Conservation (phyloP, 2,113 vertebrate species). For the Aptenodytes forsteri region DNA sequence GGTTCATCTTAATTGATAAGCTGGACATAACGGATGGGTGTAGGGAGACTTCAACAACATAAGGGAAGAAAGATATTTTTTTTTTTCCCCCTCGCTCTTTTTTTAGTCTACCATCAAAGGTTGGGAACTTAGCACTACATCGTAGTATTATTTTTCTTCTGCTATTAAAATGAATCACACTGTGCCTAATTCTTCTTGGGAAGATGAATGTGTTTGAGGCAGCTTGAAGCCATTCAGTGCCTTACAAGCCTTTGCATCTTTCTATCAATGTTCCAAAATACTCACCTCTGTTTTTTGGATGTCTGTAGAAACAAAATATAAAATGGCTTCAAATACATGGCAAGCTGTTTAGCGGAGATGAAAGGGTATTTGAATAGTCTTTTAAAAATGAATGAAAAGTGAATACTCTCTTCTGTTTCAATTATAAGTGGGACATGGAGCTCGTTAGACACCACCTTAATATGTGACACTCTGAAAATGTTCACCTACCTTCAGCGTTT, state of each 20-base stretch:
- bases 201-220: constrained; percentile 75
- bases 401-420: constrained; percentile 73
- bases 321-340: constrained; percentile 76
- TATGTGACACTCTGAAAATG: constrained; percentile 52
- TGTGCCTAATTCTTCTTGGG: constrained; percentile 76
- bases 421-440: constrained; percentile 71
- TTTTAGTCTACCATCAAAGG: constrained; percentile 72
- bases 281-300: constrained; percentile 70
- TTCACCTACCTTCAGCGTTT: constrained; percentile 30
- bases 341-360: constrained; percentile 77
- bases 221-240: constrained; percentile 75
- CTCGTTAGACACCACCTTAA: constrained; percentile 68
- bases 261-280: constrained; percentile 73
- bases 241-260: constrained; percentile 71
- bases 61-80: constrained; percentile 60
- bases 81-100: neutral
- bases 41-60: constrained; percentile 72
- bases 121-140: constrained; percentile 71
- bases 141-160: constrained; percentile 75
- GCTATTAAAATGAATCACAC: constrained; percentile 81
- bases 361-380: constrained; percentile 75
- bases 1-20: constrained; percentile 78
- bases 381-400: constrained; percentile 77
- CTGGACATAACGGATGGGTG: constrained; percentile 75
- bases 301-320: constrained; percentile 76